These are phyloP conservation scores for Holotrichia oblita DNA, from an alignment of 1,140 invertebrate genomes.

Conservation along the genomic window DNA sequence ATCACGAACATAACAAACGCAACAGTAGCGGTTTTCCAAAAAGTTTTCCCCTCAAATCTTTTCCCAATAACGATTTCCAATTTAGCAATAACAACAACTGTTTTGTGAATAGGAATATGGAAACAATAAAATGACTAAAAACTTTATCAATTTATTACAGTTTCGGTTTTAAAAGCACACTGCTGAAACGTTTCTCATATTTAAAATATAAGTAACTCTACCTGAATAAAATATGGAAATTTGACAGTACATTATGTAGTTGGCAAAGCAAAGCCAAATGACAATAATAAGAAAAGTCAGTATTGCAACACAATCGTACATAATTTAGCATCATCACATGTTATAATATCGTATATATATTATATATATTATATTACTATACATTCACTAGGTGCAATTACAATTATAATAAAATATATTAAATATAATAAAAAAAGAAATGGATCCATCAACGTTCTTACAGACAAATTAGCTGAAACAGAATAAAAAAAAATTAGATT, in stretches of 20 bases:
- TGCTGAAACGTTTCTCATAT: slow-evolving; percentile 38
- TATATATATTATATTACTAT: slow-evolving; percentile 41
- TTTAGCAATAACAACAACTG: too few relatives aligned
- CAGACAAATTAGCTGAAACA: slow-evolving; percentile 37
- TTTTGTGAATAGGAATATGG: background rate
- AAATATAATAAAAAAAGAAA: slow-evolving; percentile 42
- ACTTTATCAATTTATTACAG: slow-evolving; percentile 42
- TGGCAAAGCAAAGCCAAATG: slow-evolving; percentile 40
- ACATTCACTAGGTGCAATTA: slow-evolving; percentile 41
- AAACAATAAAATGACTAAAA: slow-evolving; percentile 38
- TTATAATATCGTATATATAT: slow-evolving; percentile 43
- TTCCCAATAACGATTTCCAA: too few relatives aligned
- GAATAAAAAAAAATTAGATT: slow-evolving; percentile 5
- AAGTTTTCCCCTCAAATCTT: too few relatives aligned
- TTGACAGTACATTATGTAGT: slow-evolving; percentile 36
- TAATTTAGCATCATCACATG: slow-evolving; percentile 43
- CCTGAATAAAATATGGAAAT: slow-evolving; percentile 42
- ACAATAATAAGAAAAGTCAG: slow-evolving; percentile 34
- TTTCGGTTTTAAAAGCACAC: slow-evolving; percentile 40
- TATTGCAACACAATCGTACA: slow-evolving; percentile 43
- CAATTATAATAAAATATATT: slow-evolving; percentile 43
- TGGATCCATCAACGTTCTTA: slow-evolving; percentile 33
- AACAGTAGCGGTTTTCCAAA: too few relatives aligned
- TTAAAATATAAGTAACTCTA: slow-evolving; percentile 42
- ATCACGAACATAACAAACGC: too few relatives aligned